Conservation (phyloP, 2,888 invertebrate species). For the Phengaris arion region DNA sequence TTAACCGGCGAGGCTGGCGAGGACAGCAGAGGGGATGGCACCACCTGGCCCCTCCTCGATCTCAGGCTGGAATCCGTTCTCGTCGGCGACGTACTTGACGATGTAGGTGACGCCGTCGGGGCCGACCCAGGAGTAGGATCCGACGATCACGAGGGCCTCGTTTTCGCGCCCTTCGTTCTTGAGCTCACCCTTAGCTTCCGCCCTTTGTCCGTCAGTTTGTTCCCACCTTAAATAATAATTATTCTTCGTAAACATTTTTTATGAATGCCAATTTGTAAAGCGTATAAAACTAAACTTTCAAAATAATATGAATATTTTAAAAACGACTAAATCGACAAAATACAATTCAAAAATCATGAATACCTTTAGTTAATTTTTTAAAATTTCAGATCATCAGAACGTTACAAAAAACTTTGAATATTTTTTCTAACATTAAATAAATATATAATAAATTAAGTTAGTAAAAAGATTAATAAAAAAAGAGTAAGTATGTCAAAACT, state of each 20-base stretch:
- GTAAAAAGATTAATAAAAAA: too few species aligned
- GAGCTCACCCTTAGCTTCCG: slow-evolving; percentile 63
- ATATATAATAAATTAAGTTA: too few species aligned
- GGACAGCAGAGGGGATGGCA: slow-evolving; percentile 43
- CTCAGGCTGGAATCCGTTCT: slow-evolving; percentile 53
- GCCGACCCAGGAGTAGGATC: slow-evolving; percentile 68
- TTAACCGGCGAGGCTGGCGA: slow-evolving; percentile 47
- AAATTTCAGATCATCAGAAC: too few species aligned
- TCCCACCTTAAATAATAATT: slow-evolving; percentile 48
- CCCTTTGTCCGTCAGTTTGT: slow-evolving; percentile 65
- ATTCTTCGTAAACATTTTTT: too few species aligned
- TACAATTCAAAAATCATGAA: too few species aligned
- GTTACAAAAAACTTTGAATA: too few species aligned
- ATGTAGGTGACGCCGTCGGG: slow-evolving; percentile 67
- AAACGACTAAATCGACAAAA: too few species aligned
- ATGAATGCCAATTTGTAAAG: too few species aligned
- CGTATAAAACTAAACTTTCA: neutral
- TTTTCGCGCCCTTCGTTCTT: slow-evolving; percentile 66
- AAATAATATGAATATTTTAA: too few species aligned
- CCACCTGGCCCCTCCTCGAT: slow-evolving; percentile 54
- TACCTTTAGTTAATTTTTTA: too few species aligned
- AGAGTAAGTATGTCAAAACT: too few species aligned
- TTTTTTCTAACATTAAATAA: too few species aligned
- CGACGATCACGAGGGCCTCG: slow-evolving; percentile 63
- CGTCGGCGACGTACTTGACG: slow-evolving; percentile 73